Percentiles rank a stretch among this genome's conserved stretches.
Conservation (phyloP, 1,140 invertebrate species). For the Ceratina australensis region DNA sequence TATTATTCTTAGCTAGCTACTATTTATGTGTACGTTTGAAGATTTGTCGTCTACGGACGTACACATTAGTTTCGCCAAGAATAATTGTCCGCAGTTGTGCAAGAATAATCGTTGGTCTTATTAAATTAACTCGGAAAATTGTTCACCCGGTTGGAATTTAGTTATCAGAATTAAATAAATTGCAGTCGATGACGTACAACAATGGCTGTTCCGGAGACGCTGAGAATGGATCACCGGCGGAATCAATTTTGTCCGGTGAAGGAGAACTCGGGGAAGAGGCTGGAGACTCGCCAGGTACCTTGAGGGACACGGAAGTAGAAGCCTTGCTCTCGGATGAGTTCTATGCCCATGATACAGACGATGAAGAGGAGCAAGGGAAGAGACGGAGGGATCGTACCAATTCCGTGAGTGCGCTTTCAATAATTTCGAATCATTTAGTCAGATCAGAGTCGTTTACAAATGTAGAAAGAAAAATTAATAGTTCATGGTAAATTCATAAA, state of each 20-base stretch:
- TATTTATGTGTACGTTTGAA: no score
- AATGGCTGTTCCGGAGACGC: slow-evolving; percentile 54
- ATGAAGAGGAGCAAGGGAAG: slow-evolving; percentile 71
- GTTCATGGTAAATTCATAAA: no score
- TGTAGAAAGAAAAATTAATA: no score
- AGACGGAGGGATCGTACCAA: slow-evolving; percentile 56
- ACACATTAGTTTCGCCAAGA: no score
- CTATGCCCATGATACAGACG: slow-evolving; percentile 76
- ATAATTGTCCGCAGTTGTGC: no score
- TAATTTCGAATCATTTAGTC: no score
- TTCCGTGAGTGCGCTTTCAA: slow-evolving; percentile 53
- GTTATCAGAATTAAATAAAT: slow-evolving; percentile 13
- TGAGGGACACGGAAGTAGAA: slow-evolving; percentile 72
- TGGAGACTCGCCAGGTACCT: slow-evolving; percentile 71
- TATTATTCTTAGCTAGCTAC: no score
- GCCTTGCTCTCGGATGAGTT: slow-evolving; percentile 75
- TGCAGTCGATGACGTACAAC: slow-evolving; percentile 72
- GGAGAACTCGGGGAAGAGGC: slow-evolving; percentile 70
- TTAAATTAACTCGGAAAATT: no score
- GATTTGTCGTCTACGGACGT: no score
- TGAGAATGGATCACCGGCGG: slow-evolving; percentile 71
- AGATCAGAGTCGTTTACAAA: no score
- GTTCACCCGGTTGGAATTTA: no score
- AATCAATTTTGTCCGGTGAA: slow-evolving; percentile 70
- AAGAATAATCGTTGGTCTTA: no score